Percentiles rank a stretch among this genome's conserved stretches.
These are phyloP conservation scores for Brenthis ino DNA, from an alignment of 2,888 invertebrate genomes.

Conservation along the genomic window DNA sequence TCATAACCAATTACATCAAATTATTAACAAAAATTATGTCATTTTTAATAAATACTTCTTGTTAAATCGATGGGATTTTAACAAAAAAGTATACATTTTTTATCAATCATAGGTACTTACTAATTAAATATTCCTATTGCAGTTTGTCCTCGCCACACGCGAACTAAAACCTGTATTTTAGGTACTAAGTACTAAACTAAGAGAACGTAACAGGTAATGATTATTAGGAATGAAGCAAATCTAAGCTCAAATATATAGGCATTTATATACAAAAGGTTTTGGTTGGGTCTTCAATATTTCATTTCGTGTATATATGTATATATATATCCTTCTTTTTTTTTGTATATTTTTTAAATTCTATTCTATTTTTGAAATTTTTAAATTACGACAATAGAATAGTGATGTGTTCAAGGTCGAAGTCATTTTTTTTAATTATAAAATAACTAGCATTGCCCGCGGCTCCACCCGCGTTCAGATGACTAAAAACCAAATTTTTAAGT, in stretches of 20 bases:
- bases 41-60: not conserved
- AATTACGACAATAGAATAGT: not conserved
- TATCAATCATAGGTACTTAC: constrained; percentile 19
- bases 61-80: not conserved
- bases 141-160: constrained; percentile 47
- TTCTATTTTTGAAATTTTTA: too few species aligned
- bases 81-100: constrained; percentile 12
- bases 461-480: too few species aligned
- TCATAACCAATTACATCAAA: not conserved
- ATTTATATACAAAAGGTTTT: not conserved
- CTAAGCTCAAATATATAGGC: not conserved
- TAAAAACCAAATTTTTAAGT: too few species aligned
- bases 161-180: constrained; percentile 41
- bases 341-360: not conserved
- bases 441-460: too few species aligned
- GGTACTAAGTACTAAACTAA: constrained; percentile 28
- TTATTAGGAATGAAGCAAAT: constrained; percentile 17
- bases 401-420: not conserved
- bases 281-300: not conserved
- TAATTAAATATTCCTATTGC: constrained; percentile 25
- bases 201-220: constrained; percentile 25
- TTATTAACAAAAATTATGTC: constrained; percentile 1
- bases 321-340: not conserved
- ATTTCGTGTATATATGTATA: not conserved
- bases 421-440: not conserved